Evolutionary conservation across 1,140 invertebrate genomes (phyloP), one percentile per base, ranked within the genome.

Genomic region (Hylyphantes graminicola): DNA sequence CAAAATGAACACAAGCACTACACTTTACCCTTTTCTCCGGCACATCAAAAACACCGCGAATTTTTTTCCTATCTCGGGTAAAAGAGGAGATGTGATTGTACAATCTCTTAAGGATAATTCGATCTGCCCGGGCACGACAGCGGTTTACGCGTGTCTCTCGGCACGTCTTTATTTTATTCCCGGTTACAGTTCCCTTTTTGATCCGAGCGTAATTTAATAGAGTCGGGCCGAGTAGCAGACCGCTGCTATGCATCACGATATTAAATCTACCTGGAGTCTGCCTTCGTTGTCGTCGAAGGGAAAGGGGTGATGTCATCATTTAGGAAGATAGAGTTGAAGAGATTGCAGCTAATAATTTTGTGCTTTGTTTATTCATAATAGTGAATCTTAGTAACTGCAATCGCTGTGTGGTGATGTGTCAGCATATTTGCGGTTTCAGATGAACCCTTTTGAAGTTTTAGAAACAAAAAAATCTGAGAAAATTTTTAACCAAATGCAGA

Each of bases 71-170:
- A 35, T 11, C 64, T 17, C 11, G 68, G 35, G 67, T 80, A 59
- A 80, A 80, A 80, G 35, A 35, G 55, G 79, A 81, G 67, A 72
- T 64, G 79, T 81, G 67, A 81, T 81, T 81, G 79, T 81, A 81
- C 79, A 81, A 81, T 81, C 79, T 81, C 68, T 81, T 81, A 81
- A 81, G 19, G 79, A 81, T 81, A 81, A 81, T 81, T 81, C 79
- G 79, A 81, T 81, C 67, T 81, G 21, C 68, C 68, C 55, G 53
- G 65, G 55, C 57, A 81, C 55, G 55, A 61, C 79, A 70, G 79
- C 17, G 79, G 79, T 81, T 81, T 73, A 35, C 65, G 50, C 63
- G 63, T 21, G 9, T 17, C 59, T 68, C 67, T 53, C 35, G 19
- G 77, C 17, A 7, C 53, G 55, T 35, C 35, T 35, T 35, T 35